A percentile compares a stretch with the other conserved stretches of the same genome.
Evolutionary conservation across 2,797 vertebrate species (phyloP).

Genomic region (Bothrops alternatus): DNA sequence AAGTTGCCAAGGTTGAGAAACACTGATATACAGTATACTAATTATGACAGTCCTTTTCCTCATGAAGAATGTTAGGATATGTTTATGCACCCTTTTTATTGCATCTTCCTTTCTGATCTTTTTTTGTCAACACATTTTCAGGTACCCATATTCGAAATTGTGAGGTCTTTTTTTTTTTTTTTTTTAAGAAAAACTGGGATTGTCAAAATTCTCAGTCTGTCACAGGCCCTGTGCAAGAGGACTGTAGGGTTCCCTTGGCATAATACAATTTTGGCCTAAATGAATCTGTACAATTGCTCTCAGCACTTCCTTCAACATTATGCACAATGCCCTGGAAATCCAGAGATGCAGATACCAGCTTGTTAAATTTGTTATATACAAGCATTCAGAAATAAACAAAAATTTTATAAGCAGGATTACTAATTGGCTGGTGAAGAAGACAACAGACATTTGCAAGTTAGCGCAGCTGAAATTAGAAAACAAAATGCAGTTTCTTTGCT

Average conservation of each 20-base stretch:
- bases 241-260: background rate
- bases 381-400: slow-evolving; percentile 31
- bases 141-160: background rate
- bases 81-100: background rate
- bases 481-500: background rate
- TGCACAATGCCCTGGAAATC: slow-evolving; percentile 12
- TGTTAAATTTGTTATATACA: background rate
- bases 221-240: background rate
- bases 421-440: background rate
- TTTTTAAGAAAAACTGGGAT: background rate
- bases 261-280: background rate
- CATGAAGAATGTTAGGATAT: background rate
- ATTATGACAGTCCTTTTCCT: background rate
- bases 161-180: background rate
- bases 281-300: slow-evolving; percentile 8
- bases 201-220: background rate
- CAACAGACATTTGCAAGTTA: slow-evolving; percentile 18
- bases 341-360: background rate
- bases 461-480: background rate
- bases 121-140: background rate
- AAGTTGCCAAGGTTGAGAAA: background rate
- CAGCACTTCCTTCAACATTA: slow-evolving; percentile 32
- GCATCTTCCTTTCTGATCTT: background rate
- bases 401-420: background rate
- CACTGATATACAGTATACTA: background rate